A percentile compares a stretch with the other conserved stretches of the same genome.
Evolutionary conservation across 2,888 invertebrate genomes (phyloP).

Genomic region (Notodonta dromedarius): DNA sequence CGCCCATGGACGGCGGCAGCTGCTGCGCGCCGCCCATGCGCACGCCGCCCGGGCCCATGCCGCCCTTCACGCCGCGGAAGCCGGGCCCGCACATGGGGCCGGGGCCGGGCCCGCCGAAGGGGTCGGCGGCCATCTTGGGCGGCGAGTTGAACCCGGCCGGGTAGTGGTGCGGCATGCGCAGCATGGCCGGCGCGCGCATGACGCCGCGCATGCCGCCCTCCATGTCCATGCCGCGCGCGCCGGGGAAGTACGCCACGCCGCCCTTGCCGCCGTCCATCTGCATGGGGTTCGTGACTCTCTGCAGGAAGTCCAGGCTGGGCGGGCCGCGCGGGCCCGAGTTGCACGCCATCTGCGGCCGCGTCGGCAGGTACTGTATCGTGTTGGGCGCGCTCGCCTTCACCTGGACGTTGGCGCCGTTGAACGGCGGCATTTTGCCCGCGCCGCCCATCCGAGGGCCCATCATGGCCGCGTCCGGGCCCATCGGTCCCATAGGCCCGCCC

Average conservation of each 20-base stretch:
- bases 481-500: slow-evolving; percentile 80
- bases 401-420: slow-evolving; percentile 90
- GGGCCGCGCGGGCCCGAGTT: slow-evolving; percentile 90
- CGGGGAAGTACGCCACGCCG: slow-evolving; percentile 88
- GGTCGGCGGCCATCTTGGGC: slow-evolving; percentile 72
- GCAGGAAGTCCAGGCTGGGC: slow-evolving; percentile 95
- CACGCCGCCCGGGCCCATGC: slow-evolving; percentile 62
- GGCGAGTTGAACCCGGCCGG: slow-evolving; percentile 76
- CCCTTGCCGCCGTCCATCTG: slow-evolving; percentile 86
- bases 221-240: slow-evolving; percentile 81
- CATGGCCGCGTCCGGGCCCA: slow-evolving; percentile 84
- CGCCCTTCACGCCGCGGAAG: slow-evolving; percentile 73
- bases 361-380: slow-evolving; percentile 98
- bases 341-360: slow-evolving; percentile 93
- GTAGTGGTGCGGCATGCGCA: slow-evolving; percentile 79
- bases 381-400: slow-evolving; percentile 98
- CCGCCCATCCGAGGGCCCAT: slow-evolving; percentile 87
- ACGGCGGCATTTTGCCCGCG: slow-evolving; percentile 83
- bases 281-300: slow-evolving; percentile 94
- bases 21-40: slow-evolving; percentile 86
- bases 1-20: slow-evolving; percentile 91
- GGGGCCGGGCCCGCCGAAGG: slow-evolving; percentile 55
- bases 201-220: slow-evolving; percentile 79
- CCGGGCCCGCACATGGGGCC: slow-evolving; percentile 68
- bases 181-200: slow-evolving; percentile 71